Conservation (phyloP, 2,797 vertebrate genomes). For the Clarias pachynema region DNA sequence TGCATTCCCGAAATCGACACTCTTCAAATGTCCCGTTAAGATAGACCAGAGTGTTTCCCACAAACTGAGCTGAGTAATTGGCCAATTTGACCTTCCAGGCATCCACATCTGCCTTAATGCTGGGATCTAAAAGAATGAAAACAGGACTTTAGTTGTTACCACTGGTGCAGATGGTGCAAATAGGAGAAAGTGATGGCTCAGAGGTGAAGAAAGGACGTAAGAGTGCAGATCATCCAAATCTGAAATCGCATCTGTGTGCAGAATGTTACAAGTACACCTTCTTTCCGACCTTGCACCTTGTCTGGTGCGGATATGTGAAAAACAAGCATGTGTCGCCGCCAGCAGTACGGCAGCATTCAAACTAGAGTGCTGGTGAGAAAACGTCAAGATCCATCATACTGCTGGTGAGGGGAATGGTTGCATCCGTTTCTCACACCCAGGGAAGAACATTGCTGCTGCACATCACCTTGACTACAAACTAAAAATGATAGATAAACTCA, state of each 20-base stretch:
- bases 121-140: slow-evolving; percentile 70
- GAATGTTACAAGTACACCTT: not conserved
- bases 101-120: slow-evolving; percentile 79
- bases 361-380: too few species aligned
- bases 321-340: too few species aligned
- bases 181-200: not conserved
- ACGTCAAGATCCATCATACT: too few species aligned
- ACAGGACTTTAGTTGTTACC: not conserved
- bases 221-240: not conserved
- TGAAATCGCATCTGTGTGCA: not conserved
- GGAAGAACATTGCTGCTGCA: not conserved
- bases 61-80: slow-evolving; percentile 76
- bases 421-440: not conserved
- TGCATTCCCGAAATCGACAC: slow-evolving; percentile 89
- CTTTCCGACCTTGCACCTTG: too few species aligned
- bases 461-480: too few species aligned
- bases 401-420: not conserved
- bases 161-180: not conserved
- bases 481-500: not conserved
- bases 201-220: not conserved
- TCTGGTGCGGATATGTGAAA: too few species aligned
- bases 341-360: too few species aligned
- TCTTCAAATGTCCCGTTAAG: slow-evolving; percentile 81
- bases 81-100: slow-evolving; percentile 78
- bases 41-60: slow-evolving; percentile 87